These are phyloP conservation scores for Sarcoramphus papa DNA, from an alignment of 2,797 vertebrate genomes.

Conservation along the genomic window DNA sequence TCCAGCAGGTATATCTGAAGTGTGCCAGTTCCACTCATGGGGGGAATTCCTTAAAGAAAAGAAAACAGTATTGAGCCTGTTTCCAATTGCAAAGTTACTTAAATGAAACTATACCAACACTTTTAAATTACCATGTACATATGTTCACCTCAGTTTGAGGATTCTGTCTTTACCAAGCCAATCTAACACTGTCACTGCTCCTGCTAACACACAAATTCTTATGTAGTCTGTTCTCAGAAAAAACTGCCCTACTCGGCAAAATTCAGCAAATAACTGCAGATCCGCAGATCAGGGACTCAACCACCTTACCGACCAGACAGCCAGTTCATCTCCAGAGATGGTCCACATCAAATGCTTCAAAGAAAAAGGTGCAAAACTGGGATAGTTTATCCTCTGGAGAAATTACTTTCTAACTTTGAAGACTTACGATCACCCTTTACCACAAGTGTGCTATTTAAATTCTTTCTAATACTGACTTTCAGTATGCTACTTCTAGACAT, in stretches of 20 bases:
- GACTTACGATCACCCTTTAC: background rate
- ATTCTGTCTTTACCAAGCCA: background rate
- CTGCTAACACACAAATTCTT: background rate
- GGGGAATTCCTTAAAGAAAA: slow-evolving; percentile 82
- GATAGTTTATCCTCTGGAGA: background rate
- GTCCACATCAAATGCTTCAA: background rate
- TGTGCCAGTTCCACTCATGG: slow-evolving; percentile 91
- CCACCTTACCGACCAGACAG: background rate
- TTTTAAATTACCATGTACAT: background rate
- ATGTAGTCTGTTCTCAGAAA: background rate
- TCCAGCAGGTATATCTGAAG: slow-evolving; percentile 92
- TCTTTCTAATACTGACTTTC: background rate
- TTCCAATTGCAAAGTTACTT: background rate
- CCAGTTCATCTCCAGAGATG: background rate
- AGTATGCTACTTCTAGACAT: background rate
- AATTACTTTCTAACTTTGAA: background rate
- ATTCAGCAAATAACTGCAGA: background rate
- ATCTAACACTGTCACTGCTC: background rate
- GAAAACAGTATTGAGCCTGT: background rate
- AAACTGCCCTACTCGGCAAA: background rate
- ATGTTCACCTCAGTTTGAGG: background rate
- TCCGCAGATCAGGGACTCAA: background rate
- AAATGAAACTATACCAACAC: background rate
- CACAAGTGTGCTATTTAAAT: background rate
- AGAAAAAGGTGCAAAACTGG: background rate